Percentiles rank a stretch among this genome's conserved stretches.
Conservation (phyloP, 2,888 invertebrate species). For the Lingula anatina region DNA sequence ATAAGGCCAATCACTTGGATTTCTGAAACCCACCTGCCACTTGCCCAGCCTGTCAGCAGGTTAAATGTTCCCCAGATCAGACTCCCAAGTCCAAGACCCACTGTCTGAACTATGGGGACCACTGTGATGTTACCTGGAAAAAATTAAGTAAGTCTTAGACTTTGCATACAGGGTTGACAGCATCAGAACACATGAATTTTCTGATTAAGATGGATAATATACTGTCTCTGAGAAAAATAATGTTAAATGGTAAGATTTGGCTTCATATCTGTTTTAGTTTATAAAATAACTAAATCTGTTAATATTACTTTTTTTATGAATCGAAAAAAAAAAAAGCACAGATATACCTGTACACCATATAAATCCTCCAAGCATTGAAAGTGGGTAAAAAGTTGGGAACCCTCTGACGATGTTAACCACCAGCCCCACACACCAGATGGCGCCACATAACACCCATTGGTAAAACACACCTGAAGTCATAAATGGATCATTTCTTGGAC, state of each 20-base stretch:
- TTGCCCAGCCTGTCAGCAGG: constrained; percentile 54
- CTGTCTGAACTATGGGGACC: constrained; percentile 54
- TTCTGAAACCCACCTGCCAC: constrained; percentile 51
- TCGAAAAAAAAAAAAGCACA: background rate
- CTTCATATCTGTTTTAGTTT: background rate
- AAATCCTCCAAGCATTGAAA: constrained; percentile 55
- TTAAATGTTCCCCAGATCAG: constrained; percentile 55
- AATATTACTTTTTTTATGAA: background rate
- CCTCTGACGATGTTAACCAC: constrained; percentile 41
- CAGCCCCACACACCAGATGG: constrained; percentile 49
- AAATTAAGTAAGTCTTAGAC: background rate
- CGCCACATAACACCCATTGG: constrained; percentile 54
- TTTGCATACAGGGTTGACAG: background rate
- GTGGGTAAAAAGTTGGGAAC: constrained; percentile 52
- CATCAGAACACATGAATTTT: background rate
- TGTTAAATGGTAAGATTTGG: background rate
- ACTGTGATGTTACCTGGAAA: constrained; percentile 52
- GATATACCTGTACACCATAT: constrained; percentile 53
- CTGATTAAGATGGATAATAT: no score
- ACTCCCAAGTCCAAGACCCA: constrained; percentile 54
- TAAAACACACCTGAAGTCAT: constrained; percentile 53
- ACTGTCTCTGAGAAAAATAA: no score
- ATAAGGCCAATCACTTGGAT: no score
- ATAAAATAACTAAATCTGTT: no score
- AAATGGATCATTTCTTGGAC: background rate